These are phyloP conservation scores for Prunella strophiata DNA, from an alignment of 2,797 vertebrate genomes.

Conservation along the genomic window DNA sequence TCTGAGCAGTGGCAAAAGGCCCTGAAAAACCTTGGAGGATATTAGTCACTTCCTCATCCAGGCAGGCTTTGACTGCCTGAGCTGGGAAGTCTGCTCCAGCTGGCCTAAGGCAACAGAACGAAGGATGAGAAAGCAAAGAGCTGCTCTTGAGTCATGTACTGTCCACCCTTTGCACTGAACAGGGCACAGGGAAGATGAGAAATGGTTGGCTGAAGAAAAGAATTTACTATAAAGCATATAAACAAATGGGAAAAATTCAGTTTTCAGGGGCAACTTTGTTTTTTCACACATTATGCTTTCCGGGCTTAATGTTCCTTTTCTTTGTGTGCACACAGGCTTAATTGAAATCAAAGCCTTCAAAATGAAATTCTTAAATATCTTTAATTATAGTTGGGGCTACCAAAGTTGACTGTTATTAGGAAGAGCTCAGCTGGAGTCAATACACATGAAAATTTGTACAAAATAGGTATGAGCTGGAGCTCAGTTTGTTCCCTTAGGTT, in stretches of 20 bases:
- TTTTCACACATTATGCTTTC: neutral
- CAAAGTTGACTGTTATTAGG: slow-evolving; percentile 32
- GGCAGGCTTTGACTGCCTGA: neutral
- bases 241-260: neutral
- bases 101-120: slow-evolving; percentile 8
- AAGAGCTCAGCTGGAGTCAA: slow-evolving; percentile 42
- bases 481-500: slow-evolving; percentile 30
- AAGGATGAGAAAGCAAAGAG: slow-evolving; percentile 24
- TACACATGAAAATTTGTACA: slow-evolving; percentile 15
- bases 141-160: neutral
- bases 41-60: slow-evolving; percentile 2
- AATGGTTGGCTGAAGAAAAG: neutral
- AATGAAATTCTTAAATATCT: slow-evolving; percentile 38
- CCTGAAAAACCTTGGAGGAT: neutral
- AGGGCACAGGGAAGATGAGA: neutral
- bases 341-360: slow-evolving; percentile 33
- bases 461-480: neutral
- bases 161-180: neutral
- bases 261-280: neutral
- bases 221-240: neutral
- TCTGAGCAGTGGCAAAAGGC: neutral
- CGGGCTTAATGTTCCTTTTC: neutral
- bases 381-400: slow-evolving; percentile 42
- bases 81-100: neutral
- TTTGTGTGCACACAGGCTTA: neutral